Evolutionary conservation across 2,888 invertebrate genomes (phyloP), one percentile per base, ranked within the genome.

Genomic region (Phengaris arion): DNA sequence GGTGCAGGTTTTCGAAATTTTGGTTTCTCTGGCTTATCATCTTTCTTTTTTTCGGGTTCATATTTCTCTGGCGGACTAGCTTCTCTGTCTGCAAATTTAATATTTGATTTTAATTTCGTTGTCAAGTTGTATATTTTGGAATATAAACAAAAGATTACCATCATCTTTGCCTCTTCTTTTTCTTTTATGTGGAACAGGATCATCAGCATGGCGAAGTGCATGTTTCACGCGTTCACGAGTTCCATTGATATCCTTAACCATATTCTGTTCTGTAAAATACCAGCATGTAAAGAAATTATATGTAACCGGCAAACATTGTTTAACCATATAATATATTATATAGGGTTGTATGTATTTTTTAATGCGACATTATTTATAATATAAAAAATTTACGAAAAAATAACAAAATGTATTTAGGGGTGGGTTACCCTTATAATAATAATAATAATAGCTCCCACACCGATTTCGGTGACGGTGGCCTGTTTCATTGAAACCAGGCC

Each of bases 181-280:
- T 77, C 96, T 88, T 80, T 95, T 95, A 81, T 96, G 96, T 0
- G 96, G 96, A 48, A 95, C 88, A 74, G 94, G 93, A 69, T 96
- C 96, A 81, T 97, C 97, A 80, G 96, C 95, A 82, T 95, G 95
- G 82, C 96, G 96, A 13, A 98, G 89, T 0, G 97, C 97, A 79
- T 96, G 96, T 85, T 95, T 96, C 0, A 97, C 97, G 79, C 97
- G 94, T 82, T 97, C 96, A 83, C 95, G 95, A 2, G 96, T 96
- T 15, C 94, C 94, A 77, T 91, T 94, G 22, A 95, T 86, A 85
- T 95, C 94, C 81, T 88, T 91, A 77, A 89, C 90, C 48, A 87
- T 86, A 76, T 82, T n/a, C 15, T 70, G n/a, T 70, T 52, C 48
- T 70, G 51, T 51, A 22, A 70, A 2, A 59, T 22, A 22, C 15